Evolutionary conservation across 2,888 invertebrate species (phyloP).

Genomic region (Operophtera brumata): DNA sequence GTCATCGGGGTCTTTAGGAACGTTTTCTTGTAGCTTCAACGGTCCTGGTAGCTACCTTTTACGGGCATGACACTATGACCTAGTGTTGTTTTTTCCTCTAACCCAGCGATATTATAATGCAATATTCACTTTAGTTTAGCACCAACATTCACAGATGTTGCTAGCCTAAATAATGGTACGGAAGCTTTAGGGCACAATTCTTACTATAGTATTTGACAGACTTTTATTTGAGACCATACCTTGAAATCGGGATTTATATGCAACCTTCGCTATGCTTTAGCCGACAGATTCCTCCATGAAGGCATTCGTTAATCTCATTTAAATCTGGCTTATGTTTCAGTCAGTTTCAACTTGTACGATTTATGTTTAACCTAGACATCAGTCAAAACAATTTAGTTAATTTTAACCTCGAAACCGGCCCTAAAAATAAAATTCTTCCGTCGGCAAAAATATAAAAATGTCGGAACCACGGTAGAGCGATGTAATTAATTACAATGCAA

Average conservation of each 20-base stretch:
- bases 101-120: too few relatives aligned
- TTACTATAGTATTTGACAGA: too few relatives aligned
- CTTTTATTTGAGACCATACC: background rate
- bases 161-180: too few relatives aligned
- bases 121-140: too few relatives aligned
- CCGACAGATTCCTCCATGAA: constrained; percentile 1
- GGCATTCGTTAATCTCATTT: constrained; percentile 8
- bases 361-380: constrained; percentile 31
- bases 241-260: background rate
- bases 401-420: constrained; percentile 27
- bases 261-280: constrained; percentile 4
- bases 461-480: constrained; percentile 38
- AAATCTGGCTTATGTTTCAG: constrained; percentile 16
- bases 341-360: constrained; percentile 17
- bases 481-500: constrained; percentile 40
- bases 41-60: too few relatives aligned
- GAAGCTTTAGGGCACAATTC: too few relatives aligned
- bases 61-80: too few relatives aligned
- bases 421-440: constrained; percentile 30
- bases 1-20: too few relatives aligned
- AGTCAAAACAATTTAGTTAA: constrained; percentile 20
- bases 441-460: constrained; percentile 28
- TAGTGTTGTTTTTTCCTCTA: too few relatives aligned
- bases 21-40: too few relatives aligned
- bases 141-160: too few relatives aligned